Evolutionary conservation across 2,888 invertebrate species (phyloP).

Genomic region (Oligia latruncula): DNA sequence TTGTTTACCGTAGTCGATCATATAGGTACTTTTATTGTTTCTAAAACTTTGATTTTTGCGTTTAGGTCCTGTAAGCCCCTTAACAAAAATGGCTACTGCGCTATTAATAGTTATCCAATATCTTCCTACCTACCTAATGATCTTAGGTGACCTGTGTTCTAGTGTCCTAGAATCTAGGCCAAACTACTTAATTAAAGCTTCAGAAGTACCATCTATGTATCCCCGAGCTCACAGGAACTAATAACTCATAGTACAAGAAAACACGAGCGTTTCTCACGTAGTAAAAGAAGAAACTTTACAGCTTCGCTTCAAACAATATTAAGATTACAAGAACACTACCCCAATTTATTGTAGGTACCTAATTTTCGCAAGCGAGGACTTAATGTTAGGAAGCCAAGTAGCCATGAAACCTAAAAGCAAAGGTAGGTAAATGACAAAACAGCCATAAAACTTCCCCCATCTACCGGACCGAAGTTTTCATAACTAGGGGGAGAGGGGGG

Average conservation of each 20-base stretch:
- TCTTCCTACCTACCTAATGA: background rate
- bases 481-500: constrained; percentile 71
- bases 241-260: constrained; percentile 35
- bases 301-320: constrained; percentile 37
- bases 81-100: background rate
- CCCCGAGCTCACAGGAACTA: constrained; percentile 6
- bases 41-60: no score
- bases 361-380: constrained; percentile 64
- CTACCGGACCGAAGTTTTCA: constrained; percentile 74
- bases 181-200: constrained; percentile 4
- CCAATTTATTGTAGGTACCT: constrained; percentile 61
- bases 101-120: background rate
- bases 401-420: constrained; percentile 72
- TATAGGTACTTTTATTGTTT: no score
- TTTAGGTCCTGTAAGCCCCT: no score
- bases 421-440: constrained; percentile 72
- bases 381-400: constrained; percentile 66
- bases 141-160: background rate
- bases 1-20: no score
- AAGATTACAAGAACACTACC: constrained; percentile 50
- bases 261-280: constrained; percentile 16
- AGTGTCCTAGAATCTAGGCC: constrained; percentile 5
- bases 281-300: constrained; percentile 44
- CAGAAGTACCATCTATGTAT: constrained; percentile 12
- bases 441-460: constrained; percentile 72